These are phyloP conservation scores for Sanderia malayensis DNA, from an alignment of 30 jellyfish, hydroid and myxozoan genomes.

Conservation along the genomic window DNA sequence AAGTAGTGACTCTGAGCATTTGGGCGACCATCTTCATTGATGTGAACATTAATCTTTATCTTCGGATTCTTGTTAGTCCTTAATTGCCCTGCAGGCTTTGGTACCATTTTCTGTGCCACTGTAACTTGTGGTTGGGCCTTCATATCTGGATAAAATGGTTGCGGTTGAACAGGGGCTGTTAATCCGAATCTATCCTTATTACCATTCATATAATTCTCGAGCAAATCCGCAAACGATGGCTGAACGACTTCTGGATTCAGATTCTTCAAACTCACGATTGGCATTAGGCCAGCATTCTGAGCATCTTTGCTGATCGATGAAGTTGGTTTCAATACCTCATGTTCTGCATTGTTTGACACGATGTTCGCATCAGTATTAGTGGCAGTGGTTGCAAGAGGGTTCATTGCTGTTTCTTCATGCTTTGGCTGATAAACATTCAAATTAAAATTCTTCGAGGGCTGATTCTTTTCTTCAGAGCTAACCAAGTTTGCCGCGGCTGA, in stretches of 20 bases:
- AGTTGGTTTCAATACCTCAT: too few relatives aligned
- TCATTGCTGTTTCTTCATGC: background rate
- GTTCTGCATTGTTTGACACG: too few relatives aligned
- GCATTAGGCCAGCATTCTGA: background rate
- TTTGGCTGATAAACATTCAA: conserved; percentile 46
- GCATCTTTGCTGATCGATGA: background rate
- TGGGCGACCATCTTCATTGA: conserved; percentile 42
- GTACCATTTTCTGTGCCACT: conserved; percentile 26
- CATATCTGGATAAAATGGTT: too few relatives aligned
- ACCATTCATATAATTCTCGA: background rate
- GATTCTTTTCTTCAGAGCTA: too few relatives aligned
- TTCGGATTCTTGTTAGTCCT: conserved; percentile 2
- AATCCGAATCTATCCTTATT: background rate
- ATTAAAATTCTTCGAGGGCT: conserved; percentile 22
- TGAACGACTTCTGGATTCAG: background rate
- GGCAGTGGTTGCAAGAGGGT: too few relatives aligned
- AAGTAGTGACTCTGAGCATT: conserved; percentile 19
- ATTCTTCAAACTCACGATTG: background rate
- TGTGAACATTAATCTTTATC: conserved; percentile 36
- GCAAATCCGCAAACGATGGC: conserved; percentile 1
- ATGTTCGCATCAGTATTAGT: too few relatives aligned
- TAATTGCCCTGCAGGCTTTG: background rate
- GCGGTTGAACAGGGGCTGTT: too few relatives aligned
- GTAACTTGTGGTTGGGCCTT: conserved; percentile 16
- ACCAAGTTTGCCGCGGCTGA: too few relatives aligned